A percentile compares a stretch with the other conserved stretches of the same genome.
Conservation (phyloP, 92 coral and sea anemone genomes). For the Heteractis magnifica region DNA sequence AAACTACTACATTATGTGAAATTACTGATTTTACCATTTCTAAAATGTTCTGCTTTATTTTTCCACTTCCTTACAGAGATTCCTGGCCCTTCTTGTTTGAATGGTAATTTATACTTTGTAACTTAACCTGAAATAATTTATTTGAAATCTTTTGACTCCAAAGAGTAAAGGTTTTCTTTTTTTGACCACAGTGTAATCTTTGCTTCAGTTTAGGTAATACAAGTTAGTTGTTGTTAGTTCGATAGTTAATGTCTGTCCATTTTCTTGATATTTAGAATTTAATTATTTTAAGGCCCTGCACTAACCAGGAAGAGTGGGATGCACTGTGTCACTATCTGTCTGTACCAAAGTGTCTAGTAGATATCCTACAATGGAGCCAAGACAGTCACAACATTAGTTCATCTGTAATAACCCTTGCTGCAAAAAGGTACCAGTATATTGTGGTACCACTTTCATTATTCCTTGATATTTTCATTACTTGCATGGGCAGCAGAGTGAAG, state of each 20-base stretch:
- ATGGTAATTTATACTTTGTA: no score
- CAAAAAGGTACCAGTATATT: slow-evolving; percentile 46
- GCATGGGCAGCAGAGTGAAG: no score
- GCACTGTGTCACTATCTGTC: slow-evolving; percentile 79
- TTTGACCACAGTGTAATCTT: no score
- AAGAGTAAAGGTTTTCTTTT: no score
- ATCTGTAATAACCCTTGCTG: slow-evolving; percentile 56
- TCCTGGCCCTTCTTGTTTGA: slow-evolving; percentile 73
- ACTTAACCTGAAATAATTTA: not conserved
- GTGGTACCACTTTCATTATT: not conserved
- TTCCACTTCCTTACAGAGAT: slow-evolving; percentile 89
- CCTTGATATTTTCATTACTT: not conserved
- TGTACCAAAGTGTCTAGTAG: slow-evolving; percentile 65
- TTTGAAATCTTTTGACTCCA: no score
- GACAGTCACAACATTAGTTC: slow-evolving; percentile 52
- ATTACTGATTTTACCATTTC: slow-evolving; percentile 81
- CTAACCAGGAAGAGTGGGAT: slow-evolving; percentile 58
- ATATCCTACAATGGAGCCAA: slow-evolving; percentile 76
- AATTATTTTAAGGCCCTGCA: not conserved
- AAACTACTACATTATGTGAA: slow-evolving; percentile 63
- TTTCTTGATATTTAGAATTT: no score
- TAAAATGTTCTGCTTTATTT: slow-evolving; percentile 89
- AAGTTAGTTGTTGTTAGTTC: no score
- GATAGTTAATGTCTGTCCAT: no score
- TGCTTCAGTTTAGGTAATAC: no score